Percentiles rank a stretch among this genome's conserved stretches.
Evolutionary conservation across 2,888 invertebrate genomes (phyloP).

Genomic region (Rhamphomyia laevipes): DNA sequence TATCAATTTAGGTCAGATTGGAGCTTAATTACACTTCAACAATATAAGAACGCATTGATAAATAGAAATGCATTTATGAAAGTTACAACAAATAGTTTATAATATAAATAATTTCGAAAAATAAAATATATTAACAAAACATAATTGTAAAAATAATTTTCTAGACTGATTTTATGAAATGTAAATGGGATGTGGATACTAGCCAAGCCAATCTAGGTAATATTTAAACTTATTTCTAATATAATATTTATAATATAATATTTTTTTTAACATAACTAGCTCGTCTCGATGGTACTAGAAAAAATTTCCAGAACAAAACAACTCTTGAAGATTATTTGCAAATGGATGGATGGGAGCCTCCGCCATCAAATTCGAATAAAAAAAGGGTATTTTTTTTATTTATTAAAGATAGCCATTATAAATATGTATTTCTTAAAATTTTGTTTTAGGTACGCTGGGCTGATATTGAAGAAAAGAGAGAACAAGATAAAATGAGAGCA

Average conservation of each 20-base stretch:
- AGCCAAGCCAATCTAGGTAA: constrained; percentile 70
- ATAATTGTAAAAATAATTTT: constrained; percentile 12
- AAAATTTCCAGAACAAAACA: constrained; percentile 49
- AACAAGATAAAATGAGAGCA: constrained; percentile 86
- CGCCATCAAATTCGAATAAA: constrained; percentile 57
- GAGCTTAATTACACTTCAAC: too few species aligned
- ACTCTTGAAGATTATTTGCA: constrained; percentile 92
- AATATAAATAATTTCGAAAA: background rate
- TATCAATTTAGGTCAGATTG: too few species aligned
- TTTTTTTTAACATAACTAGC: constrained; percentile 53
- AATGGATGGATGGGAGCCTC: constrained; percentile 57
- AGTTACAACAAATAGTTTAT: background rate
- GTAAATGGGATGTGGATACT: constrained; percentile 84
- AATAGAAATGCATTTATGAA: too few species aligned
- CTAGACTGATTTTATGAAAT: constrained; percentile 39
- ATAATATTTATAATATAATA: background rate
- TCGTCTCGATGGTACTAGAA: constrained; percentile 81
- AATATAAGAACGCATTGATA: too few species aligned
- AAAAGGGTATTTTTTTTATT: constrained; percentile 60
- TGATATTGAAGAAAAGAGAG: constrained; percentile 84
- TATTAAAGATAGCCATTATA: too few species aligned
- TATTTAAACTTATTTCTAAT: background rate
- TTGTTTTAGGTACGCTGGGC: constrained; percentile 85
- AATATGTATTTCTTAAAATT: background rate
- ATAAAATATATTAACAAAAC: too few species aligned